Conservation (phyloP, 2,113 vertebrate genomes). For the Cranoglanis bouderius region DNA sequence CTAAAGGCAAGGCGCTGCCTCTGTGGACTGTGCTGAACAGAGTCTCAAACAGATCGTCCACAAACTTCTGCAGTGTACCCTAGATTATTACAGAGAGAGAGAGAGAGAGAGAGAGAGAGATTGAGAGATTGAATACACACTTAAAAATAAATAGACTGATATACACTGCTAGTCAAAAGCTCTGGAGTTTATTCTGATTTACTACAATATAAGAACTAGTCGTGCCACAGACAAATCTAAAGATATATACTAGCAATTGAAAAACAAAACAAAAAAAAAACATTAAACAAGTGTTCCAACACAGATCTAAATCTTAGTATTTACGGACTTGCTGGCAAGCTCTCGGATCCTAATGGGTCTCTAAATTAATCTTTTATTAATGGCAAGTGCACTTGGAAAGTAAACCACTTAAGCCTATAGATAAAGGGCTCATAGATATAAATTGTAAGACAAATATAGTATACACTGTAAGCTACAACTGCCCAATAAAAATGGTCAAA, state of each 20-base stretch:
- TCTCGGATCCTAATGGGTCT: slow-evolving; percentile 2
- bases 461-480: background rate
- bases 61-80: slow-evolving; percentile 98
- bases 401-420: background rate
- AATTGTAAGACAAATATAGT: background rate
- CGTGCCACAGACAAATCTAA: background rate
- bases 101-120: background rate
- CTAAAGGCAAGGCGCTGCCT: slow-evolving; percentile 91
- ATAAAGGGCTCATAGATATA: background rate
- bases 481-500: background rate
- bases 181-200: background rate
- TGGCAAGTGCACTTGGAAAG: background rate
- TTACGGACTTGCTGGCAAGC: background rate
- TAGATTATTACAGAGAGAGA: slow-evolving; percentile 51
- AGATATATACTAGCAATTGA: slow-evolving; percentile 5
- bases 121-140: background rate
- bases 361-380: slow-evolving; percentile 17
- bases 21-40: slow-evolving; percentile 97
- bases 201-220: background rate
- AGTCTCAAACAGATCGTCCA: slow-evolving; percentile 96
- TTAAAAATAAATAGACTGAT: background rate
- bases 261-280: background rate
- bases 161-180: background rate
- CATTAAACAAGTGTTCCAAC: background rate
- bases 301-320: background rate